Base-by-base conservation (phyloP, 2,888 invertebrate species). In the Miltochrista miniata region DNA sequence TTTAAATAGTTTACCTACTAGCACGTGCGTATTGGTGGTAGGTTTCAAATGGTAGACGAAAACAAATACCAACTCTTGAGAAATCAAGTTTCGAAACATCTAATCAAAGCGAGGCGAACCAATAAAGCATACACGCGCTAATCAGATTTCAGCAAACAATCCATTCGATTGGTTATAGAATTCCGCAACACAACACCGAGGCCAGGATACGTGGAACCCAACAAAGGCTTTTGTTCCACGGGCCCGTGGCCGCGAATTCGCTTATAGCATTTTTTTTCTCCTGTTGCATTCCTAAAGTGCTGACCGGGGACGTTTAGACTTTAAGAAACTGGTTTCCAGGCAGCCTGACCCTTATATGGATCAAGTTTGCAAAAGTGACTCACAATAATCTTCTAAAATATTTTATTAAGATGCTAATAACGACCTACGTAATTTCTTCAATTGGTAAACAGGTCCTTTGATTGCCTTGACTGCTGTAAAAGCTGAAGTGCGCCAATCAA, bases 151-250 rank as follows among this genome's bases (percentile, higher is more conserved):
- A 79, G 66, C 68, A 83, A 79, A 82, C 83, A 81, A 85, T 82
- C 70, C 58, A 64, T 61, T 70, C 68, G 81, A 83, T 85, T 79
- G 85, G 85, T 83, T 83, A 81, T 82, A 86, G 85, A 81, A 88
- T 83, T 84, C 81, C 73, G 87, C 79, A 87, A 90, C 81, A 75
- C 73, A 76, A 90, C 82, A 85, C 89, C 75, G 64, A 40, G 33
- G 49, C 59, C 62, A 70, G 79, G 79, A 80, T 90, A 90, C 90
- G 74, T 84, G 87, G 90, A 90, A 90, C 80, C 77, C 74, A 90
- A 90, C 90, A 90, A 90, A 90, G 87, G 77, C 87, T 87, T 89
- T 90, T 90, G 90, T 90, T 85, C 79, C 72, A 70, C 69, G 65
- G 70, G 77, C 50, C 48, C 61, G 69, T 72, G 72, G 73, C 70